Evolutionary conservation across 2,797 vertebrate species (phyloP).

Genomic region (Petrocephalus sullivani): DNA sequence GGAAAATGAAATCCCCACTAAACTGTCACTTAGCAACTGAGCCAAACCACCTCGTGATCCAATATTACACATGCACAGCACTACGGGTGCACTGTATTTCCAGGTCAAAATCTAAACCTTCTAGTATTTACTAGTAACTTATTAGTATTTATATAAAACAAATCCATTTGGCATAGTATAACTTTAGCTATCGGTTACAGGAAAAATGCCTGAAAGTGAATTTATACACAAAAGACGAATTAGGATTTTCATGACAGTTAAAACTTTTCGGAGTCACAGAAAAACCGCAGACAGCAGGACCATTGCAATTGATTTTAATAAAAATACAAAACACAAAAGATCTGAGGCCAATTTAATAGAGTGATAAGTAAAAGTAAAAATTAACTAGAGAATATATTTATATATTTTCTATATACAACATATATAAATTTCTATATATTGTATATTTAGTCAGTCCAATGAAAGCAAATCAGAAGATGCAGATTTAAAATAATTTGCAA

Average conservation of each 20-base stretch:
- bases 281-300: background rate
- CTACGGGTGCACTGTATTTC: background rate
- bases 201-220: background rate
- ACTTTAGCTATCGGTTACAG: background rate
- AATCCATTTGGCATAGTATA: background rate
- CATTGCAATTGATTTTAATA: background rate
- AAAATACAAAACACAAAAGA: constrained; percentile 27
- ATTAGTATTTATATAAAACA: background rate
- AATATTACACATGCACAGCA: background rate
- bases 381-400: constrained; percentile 41
- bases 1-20: background rate
- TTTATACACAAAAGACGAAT: background rate
- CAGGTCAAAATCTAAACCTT: background rate
- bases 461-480: constrained; percentile 57
- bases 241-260: background rate
- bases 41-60: background rate
- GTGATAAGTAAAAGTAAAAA: constrained; percentile 65
- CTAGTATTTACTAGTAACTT: background rate
- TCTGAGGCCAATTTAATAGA: constrained; percentile 71
- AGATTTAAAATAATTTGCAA: constrained; percentile 68
- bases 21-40: constrained; percentile 1
- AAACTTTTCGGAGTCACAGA: background rate
- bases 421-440: constrained; percentile 36
- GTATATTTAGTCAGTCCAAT: constrained; percentile 56
- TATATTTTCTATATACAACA: constrained; percentile 52